These are phyloP conservation scores for Drosophila nr. medialis DNA, from an alignment of 2,888 invertebrate genomes.

Conservation along the genomic window DNA sequence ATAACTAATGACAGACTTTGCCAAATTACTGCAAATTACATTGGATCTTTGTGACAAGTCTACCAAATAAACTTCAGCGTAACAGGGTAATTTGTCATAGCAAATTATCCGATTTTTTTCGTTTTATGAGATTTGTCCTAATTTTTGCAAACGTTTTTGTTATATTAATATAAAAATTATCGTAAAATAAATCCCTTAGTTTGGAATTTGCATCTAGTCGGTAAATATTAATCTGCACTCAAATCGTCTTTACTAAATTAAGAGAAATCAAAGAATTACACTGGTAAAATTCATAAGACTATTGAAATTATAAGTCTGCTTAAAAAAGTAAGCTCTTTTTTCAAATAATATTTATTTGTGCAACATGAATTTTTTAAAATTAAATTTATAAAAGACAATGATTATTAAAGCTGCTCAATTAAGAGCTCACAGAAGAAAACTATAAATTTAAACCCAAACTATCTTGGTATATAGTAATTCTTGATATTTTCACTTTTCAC, in stretches of 20 bases:
- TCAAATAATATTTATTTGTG: no score
- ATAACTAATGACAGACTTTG: slow-evolving; percentile 17
- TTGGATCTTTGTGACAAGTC: neutral
- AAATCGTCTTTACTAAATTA: no score
- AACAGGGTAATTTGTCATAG: neutral
- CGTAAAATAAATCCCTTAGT: no score
- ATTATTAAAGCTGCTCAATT: neutral
- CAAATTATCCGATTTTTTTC: neutral
- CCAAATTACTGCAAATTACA: slow-evolving; percentile 4
- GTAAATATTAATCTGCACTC: no score
- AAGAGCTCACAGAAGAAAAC: neutral
- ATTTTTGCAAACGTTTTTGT: neutral
- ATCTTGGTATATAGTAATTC: neutral
- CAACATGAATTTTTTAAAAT: no score
- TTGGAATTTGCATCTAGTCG: no score
- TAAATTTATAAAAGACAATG: neutral
- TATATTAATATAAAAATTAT: no score
- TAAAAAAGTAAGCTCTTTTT: no score
- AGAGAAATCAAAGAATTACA: no score
- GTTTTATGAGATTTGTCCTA: neutral
- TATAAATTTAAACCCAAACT: no score
- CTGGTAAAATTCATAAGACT: fast-evolving
- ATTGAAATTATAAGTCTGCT: no score
- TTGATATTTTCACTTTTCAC: neutral
- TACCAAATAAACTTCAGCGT: neutral